Percentiles rank a stretch among this genome's conserved stretches.
phyloP scores from a whole-genome alignment of 1,140 invertebrate species.

The Brachionus asplanchnoidis region DNA sequence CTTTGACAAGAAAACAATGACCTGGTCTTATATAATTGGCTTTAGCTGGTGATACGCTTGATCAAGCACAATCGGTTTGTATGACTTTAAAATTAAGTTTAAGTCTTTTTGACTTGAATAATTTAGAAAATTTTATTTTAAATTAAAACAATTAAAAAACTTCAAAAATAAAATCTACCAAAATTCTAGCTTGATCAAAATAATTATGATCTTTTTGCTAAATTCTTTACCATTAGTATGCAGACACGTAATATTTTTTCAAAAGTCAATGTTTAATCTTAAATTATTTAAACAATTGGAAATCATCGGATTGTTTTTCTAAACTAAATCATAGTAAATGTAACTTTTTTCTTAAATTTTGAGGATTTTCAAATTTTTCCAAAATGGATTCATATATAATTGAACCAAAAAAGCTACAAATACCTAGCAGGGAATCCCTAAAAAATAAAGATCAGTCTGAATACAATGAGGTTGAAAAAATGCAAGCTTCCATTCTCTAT shows the following conservation, averaged over 20 bases:
- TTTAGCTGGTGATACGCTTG: neutral
- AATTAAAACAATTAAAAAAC: neutral
- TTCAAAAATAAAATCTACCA: neutral
- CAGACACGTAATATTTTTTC: neutral
- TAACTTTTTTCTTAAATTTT: neutral
- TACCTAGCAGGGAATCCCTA: neutral
- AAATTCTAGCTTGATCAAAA: neutral
- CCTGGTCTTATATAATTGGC: neutral
- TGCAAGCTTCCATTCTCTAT: neutral
- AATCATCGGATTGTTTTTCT: neutral
- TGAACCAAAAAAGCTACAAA: neutral
- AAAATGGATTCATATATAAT: neutral
- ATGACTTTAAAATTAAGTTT: neutral
- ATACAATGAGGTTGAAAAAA: conserved; percentile 26
- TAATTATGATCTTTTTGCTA: neutral
- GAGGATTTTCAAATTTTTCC: neutral
- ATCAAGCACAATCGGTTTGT: neutral
- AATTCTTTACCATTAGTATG: neutral
- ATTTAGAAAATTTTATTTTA: neutral
- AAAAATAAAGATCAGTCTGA: neutral
- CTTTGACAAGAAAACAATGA: neutral
- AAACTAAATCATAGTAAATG: neutral
- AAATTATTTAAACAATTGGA: neutral
- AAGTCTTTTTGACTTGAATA: no score
- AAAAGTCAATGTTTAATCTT: neutral